Conservation (phyloP, 2,797 vertebrate species). For the Pangasius sanitwongsei region DNA sequence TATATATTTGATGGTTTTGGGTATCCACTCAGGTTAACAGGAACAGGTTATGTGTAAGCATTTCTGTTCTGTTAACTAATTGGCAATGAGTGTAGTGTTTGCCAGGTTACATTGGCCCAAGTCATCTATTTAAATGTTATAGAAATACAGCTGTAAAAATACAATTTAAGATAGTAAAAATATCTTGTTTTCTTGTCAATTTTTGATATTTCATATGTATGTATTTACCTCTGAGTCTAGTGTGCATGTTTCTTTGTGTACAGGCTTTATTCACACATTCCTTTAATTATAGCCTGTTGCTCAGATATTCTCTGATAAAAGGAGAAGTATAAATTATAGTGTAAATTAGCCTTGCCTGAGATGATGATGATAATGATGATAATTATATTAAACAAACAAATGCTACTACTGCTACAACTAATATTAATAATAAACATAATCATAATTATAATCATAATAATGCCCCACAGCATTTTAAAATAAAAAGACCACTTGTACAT, state of each 20-base stretch:
- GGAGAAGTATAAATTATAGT: neutral
- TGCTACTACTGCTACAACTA: neutral
- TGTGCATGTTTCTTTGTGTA: neutral
- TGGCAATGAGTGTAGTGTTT: no score
- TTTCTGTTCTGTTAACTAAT: no score
- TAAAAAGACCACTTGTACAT: neutral
- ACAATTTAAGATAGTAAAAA: no score
- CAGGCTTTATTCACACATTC: neutral
- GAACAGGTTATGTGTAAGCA: no score
- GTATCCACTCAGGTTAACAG: no score
- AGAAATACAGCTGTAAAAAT: no score
- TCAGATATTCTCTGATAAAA: neutral
- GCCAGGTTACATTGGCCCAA: no score
- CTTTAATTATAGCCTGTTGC: neutral
- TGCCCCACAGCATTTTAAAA: neutral
- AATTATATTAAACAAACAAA: neutral
- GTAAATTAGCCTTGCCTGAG: neutral
- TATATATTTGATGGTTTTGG: no score
- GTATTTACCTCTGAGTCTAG: no score
- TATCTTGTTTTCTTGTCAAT: no score
- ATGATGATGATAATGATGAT: neutral
- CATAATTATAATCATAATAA: neutral
- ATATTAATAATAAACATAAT: neutral
- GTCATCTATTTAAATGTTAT: no score
- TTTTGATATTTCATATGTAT: no score